A percentile compares a stretch with the other conserved stretches of the same genome.
Conservation (phyloP, 2,797 vertebrate genomes). For the Sardinella longiceps region DNA sequence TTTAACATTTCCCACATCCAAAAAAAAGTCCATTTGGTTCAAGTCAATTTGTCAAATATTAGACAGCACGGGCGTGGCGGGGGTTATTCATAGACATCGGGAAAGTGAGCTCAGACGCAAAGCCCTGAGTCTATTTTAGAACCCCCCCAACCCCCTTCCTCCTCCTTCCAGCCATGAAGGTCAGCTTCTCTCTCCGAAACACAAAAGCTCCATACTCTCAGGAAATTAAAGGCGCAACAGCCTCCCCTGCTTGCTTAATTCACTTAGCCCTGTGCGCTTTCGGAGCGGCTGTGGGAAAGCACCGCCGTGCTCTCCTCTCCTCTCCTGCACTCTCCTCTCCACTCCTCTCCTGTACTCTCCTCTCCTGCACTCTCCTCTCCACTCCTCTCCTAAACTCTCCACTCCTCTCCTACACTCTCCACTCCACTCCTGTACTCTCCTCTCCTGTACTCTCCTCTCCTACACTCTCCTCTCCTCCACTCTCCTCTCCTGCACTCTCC, state of each 20-base stretch:
- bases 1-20: slow-evolving; percentile 4
- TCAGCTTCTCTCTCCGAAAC: slow-evolving; percentile 6
- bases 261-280: neutral
- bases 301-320: neutral
- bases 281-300: neutral
- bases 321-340: neutral
- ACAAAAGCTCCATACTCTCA: slow-evolving; percentile 24
- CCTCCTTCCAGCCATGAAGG: neutral
- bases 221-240: slow-evolving; percentile 21
- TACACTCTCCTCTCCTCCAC: too few species aligned
- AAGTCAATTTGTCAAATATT: slow-evolving; percentile 25
- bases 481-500: too few species aligned
- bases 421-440: too few species aligned
- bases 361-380: too few species aligned
- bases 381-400: too few species aligned
- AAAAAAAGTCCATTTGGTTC: neutral
- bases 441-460: too few species aligned
- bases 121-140: neutral
- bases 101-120: slow-evolving; percentile 20
- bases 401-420: too few species aligned
- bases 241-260: slow-evolving; percentile 16
- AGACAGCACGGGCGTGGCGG: neutral
- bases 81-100: neutral
- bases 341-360: too few species aligned
- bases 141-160: neutral